Base-by-base conservation (phyloP, 2,888 invertebrate genomes). In the Cataglyphis altisquamis region DNA sequence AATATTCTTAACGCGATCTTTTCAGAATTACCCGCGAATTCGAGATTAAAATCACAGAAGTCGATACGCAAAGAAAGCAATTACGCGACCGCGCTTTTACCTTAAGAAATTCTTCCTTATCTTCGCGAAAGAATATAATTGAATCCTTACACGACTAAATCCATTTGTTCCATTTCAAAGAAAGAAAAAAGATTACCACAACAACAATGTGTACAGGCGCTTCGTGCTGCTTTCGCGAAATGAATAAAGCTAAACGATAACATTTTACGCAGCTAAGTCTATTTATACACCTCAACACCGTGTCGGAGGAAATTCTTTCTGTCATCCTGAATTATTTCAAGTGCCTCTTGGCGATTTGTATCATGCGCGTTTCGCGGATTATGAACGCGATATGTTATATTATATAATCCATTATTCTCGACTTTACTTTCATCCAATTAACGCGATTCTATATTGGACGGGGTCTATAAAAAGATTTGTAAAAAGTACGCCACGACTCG, bases 191-290 rank as follows among this genome's bases (percentile, higher is more conserved):
- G 78, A 60, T 57, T 78, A 60, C 45, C 41, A 10, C 57, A 78
- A 78, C 41, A 41, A 36, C 36, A 68, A 48, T 18, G 75, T 25
- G 67, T n/a, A 67, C 57, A 72, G 70, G 55, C 52, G 66, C 15
- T 25, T 41, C 66, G 52, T 72, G 21, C 41, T 21, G 29, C 21
- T 29, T 45, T 70, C 41, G 70, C 21, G 32, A 72, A 45, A 72
- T 78, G 60, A 78, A 78, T 78, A 70, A 78, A 70, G 72, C 45
- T 78, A 72, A 78, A 78, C 29, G 78, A 78, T 78, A 72, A 72
- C 73, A 45, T 72, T 78, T 78, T 72, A 72, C 57, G 32, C 45
- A 18, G 72, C 41, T 41, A 45, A 78, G 45, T 72, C 41, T 32
- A 78, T 78, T 72, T 72, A 36, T 60, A 45, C 8, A 45, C 8